Evolutionary conservation across 2,888 invertebrate species (phyloP).

Genomic region (Cryptocephalus primarius): DNA sequence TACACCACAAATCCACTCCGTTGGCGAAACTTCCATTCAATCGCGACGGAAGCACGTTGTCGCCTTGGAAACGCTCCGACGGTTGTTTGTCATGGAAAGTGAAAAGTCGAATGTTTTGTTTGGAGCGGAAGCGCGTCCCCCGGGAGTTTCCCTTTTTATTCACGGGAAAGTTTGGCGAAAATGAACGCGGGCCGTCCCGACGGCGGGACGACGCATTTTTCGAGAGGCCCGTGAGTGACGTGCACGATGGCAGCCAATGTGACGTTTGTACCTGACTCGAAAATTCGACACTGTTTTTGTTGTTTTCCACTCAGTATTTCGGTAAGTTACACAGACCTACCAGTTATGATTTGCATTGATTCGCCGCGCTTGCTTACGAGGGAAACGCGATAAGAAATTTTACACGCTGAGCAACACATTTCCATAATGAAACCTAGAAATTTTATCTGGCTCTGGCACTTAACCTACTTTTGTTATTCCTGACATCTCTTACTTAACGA

Average conservation of each 20-base stretch:
- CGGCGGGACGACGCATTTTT: background rate
- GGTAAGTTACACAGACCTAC: conserved; percentile 2
- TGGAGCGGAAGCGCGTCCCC: background rate
- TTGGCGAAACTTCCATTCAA: no score
- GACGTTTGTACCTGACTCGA: conserved; percentile 11
- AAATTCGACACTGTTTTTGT: conserved; percentile 6
- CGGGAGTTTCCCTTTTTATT: conserved; percentile 1
- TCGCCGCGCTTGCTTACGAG: no score
- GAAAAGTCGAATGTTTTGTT: conserved; percentile 4
- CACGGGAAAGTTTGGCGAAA: background rate
- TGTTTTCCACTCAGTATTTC: conserved; percentile 4
- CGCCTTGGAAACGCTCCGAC: conserved; percentile 4
- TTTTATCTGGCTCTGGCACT: no score
- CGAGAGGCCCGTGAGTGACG: conserved; percentile 3
- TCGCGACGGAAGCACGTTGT: background rate
- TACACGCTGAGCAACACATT: no score
- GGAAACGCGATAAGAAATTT: no score
- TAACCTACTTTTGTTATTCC: background rate
- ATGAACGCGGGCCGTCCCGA: background rate
- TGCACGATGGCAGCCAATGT: conserved; percentile 7
- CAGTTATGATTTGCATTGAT: background rate
- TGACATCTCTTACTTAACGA: background rate
- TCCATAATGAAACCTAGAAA: no score
- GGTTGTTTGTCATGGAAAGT: conserved; percentile 9
- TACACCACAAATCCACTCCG: background rate